Percentiles rank a stretch among this genome's conserved stretches.
Conservation (phyloP, 2,113 vertebrate species). For the Melanocharis versteri region DNA sequence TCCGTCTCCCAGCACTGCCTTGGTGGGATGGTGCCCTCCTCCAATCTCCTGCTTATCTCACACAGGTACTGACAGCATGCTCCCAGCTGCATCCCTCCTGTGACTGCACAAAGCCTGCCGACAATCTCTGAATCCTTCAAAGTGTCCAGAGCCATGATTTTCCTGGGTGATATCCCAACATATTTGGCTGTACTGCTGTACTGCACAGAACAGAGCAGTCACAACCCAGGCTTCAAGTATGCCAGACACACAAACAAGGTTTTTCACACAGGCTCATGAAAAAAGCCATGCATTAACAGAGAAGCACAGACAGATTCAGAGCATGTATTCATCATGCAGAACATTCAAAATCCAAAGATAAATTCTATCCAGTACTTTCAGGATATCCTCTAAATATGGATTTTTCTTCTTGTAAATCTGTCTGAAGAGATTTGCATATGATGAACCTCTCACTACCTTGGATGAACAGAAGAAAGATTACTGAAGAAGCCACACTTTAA, state of each 20-base stretch:
- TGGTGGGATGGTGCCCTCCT: background rate
- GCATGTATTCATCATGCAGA: background rate
- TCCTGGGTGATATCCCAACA: background rate
- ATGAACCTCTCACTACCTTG: background rate
- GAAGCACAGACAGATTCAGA: background rate
- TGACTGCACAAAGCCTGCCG: background rate
- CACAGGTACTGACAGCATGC: background rate
- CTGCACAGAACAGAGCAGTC: background rate
- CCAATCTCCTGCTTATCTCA: background rate
- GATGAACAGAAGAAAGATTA: background rate
- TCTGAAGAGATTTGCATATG: background rate
- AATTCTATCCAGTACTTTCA: background rate
- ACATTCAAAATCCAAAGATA: background rate
- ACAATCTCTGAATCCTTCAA: background rate
- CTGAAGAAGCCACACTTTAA: background rate
- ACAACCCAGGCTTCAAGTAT: background rate
- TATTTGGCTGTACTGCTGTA: background rate
- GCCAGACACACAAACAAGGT: background rate
- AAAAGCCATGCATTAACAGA: background rate
- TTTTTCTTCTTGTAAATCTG: background rate
- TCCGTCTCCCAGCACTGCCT: background rate
- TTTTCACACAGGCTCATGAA: background rate
- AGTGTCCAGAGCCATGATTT: background rate
- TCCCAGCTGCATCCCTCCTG: background rate
- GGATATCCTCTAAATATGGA: background rate